phyloP scores from a whole-genome alignment of 2,797 vertebrate genomes.

The Urosaurus nigricauda region DNA sequence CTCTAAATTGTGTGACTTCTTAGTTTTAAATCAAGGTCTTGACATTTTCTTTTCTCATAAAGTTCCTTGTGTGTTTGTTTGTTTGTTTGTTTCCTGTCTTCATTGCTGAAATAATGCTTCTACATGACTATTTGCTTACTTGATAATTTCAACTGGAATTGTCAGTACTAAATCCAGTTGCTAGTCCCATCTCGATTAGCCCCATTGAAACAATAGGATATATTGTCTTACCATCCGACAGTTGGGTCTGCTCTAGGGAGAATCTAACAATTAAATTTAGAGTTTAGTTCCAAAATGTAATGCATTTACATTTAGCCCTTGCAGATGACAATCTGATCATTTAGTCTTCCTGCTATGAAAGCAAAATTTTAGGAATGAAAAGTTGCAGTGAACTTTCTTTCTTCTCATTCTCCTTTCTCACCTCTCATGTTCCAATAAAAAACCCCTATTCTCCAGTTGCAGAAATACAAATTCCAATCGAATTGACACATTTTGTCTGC shows the following conservation, averaged over 20 bases:
- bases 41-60: conserved; percentile 17
- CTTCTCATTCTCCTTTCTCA: background rate
- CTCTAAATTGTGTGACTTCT: background rate
- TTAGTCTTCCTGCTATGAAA: conserved; percentile 44
- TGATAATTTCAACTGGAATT: conserved; percentile 19
- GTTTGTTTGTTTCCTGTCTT: background rate
- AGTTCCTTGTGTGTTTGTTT: too few species aligned
- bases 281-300: conserved; percentile 39
- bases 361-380: conserved; percentile 27
- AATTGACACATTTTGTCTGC: conserved; percentile 57
- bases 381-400: conserved; percentile 5
- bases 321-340: conserved; percentile 12
- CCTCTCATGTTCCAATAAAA: conserved; percentile 39
- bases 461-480: conserved; percentile 55
- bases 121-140: conserved; percentile 27
- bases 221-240: too few species aligned
- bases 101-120: conserved; percentile 32
- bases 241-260: too few species aligned
- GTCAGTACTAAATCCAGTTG: too few species aligned
- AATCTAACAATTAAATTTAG: too few species aligned
- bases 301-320: conserved; percentile 49
- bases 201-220: too few species aligned
- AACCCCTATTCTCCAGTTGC: conserved; percentile 33
- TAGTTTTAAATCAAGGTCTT: conserved; percentile 16
- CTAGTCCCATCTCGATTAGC: too few species aligned